These are phyloP conservation scores for Callinectes sapidus DNA, from an alignment of 2,888 invertebrate species.

Conservation along the genomic window DNA sequence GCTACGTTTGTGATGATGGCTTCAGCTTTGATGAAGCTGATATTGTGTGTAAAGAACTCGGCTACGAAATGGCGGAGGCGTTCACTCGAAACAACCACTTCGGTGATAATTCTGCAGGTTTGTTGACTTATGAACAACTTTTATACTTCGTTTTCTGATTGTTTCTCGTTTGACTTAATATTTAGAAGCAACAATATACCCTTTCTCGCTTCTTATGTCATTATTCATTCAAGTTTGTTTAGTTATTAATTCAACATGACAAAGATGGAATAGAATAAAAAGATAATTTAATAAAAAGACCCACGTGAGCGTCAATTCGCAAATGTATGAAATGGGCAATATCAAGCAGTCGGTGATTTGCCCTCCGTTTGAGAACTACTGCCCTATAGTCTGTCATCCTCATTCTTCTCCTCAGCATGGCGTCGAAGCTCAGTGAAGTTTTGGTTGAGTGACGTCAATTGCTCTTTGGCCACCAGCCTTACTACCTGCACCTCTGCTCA, in stretches of 20 bases:
- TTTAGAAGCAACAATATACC: background rate
- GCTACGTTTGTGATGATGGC: conserved; percentile 85
- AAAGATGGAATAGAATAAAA: background rate
- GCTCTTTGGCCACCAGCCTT: conserved; percentile 45
- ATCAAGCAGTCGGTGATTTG: background rate
- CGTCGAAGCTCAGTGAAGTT: conserved; percentile 51
- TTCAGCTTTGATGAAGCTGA: conserved; percentile 83
- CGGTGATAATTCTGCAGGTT: conserved; percentile 84
- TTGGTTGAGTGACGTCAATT: conserved; percentile 61
- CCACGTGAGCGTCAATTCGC: too few relatives aligned
- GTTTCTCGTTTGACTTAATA: background rate
- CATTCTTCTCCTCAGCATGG: conserved; percentile 14
- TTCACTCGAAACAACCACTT: conserved; percentile 82
- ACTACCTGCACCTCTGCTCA: conserved; percentile 57
- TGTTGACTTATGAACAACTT: conserved; percentile 76
- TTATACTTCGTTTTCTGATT: conserved; percentile 28
- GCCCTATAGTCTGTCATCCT: background rate
- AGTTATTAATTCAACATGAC: conserved; percentile 2
- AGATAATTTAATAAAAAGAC: too few relatives aligned
- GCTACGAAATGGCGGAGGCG: conserved; percentile 83
- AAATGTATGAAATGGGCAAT: too few relatives aligned
- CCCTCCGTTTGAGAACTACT: background rate
- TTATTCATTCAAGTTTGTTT: background rate
- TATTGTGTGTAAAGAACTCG: conserved; percentile 84
- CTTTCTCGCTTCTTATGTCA: background rate